phyloP scores from a whole-genome alignment of 2,888 invertebrate species.

The Scrobipalpa atriplicella region DNA sequence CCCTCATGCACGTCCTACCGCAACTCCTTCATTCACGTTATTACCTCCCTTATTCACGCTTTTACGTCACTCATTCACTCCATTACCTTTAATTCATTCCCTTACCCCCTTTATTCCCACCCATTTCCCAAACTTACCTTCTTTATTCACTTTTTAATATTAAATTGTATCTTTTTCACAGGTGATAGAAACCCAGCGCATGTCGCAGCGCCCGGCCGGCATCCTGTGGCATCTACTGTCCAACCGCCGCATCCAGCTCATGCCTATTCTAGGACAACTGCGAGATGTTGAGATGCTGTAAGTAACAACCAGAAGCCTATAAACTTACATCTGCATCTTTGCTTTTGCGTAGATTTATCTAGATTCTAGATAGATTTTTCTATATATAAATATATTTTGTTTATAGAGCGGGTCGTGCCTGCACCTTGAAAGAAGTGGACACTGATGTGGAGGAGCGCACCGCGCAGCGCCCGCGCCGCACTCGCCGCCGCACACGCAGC shows the following conservation, averaged over 20 bases:
- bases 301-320: conserved; percentile 53
- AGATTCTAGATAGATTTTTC: too few species aligned
- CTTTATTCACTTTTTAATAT: not conserved
- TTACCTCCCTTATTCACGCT: not conserved
- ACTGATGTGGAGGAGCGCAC: conserved; percentile 85
- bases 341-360: too few species aligned
- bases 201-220: conserved; percentile 85
- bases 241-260: conserved; percentile 86
- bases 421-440: conserved; percentile 86
- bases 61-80: not conserved
- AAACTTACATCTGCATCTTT: too few species aligned
- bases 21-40: not conserved
- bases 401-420: conserved; percentile 82
- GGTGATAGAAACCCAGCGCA: conserved; percentile 76
- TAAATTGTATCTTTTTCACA: conserved; percentile 35
- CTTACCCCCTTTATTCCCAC: not conserved
- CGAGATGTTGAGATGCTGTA: conserved; percentile 87
- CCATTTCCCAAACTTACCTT: not conserved
- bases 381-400: conserved; percentile 5
- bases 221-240: conserved; percentile 91
- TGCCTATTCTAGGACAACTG: conserved; percentile 88
- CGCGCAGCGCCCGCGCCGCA: conserved; percentile 69
- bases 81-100: not conserved
- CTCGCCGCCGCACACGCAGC: conserved; percentile 72
- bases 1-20: not conserved